Percentiles rank a stretch among this genome's conserved stretches.
Conservation (phyloP, 2,113 vertebrate species). For the Podarcis raffonei region DNA sequence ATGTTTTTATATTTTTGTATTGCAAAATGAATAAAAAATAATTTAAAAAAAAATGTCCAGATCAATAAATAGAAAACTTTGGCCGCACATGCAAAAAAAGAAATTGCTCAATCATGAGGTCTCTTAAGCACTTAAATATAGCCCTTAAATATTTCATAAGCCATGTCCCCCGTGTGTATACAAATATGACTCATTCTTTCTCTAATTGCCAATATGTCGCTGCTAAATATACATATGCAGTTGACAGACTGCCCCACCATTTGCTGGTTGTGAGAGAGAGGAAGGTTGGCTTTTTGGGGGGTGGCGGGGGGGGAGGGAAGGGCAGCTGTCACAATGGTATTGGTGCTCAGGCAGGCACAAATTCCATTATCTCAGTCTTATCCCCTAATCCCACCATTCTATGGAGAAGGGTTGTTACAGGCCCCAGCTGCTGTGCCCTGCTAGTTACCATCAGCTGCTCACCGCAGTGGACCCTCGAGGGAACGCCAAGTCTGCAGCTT, state of each 20-base stretch:
- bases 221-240: constrained; percentile 47
- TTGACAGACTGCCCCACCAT: constrained; percentile 60
- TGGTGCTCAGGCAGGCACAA: constrained; percentile 55
- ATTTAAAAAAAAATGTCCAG: neutral
- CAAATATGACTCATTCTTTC: constrained; percentile 61
- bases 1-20: no score
- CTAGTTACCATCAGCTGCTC: constrained; percentile 63
- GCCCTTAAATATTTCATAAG: constrained; percentile 60
- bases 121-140: constrained; percentile 30
- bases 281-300: neutral
- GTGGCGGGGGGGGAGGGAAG: neutral
- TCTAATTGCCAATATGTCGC: constrained; percentile 71
- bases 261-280: constrained; percentile 45
- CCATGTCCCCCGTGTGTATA: constrained; percentile 38
- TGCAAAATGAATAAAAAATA: no score
- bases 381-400: constrained; percentile 67
- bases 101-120: constrained; percentile 26
- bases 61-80: neutral
- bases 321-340: constrained; percentile 68
- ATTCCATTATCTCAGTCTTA: constrained; percentile 72
- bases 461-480: constrained; percentile 56
- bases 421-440: constrained; percentile 67
- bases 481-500: constrained; percentile 53
- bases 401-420: constrained; percentile 55
- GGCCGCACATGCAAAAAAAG: constrained; percentile 13